A percentile compares a stretch with the other conserved stretches of the same genome.
Conservation (phyloP, 2,888 invertebrate species). For the Hemicrepidius hirtus region DNA sequence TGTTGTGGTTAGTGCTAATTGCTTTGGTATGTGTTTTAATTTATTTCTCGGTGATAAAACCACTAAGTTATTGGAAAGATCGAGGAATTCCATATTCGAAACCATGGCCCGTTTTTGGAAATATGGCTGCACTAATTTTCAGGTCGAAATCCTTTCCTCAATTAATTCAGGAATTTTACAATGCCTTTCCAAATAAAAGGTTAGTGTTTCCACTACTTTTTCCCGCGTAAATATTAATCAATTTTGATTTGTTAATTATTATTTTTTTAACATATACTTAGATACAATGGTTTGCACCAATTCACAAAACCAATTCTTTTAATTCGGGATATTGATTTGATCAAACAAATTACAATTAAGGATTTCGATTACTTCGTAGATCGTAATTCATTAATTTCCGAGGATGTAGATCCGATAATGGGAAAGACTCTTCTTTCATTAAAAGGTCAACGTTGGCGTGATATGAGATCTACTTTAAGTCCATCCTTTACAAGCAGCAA, state of each 20-base stretch:
- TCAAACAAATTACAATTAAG: constrained; percentile 59
- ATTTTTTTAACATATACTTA: too few relatives aligned
- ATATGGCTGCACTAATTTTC: constrained; percentile 13
- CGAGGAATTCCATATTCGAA: too few relatives aligned
- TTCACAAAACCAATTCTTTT: constrained; percentile 34
- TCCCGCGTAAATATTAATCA: too few relatives aligned
- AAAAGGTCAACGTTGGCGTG: constrained; percentile 38
- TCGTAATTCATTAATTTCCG: constrained; percentile 10
- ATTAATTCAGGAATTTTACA: too few relatives aligned
- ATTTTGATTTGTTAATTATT: too few relatives aligned
- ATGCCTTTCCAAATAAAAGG: too few relatives aligned
- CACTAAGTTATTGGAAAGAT: too few relatives aligned
- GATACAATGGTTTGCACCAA: constrained; percentile 41
- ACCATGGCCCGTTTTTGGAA: background rate
- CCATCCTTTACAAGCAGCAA: constrained; percentile 44
- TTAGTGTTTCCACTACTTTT: too few relatives aligned
- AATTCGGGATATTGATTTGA: constrained; percentile 52
- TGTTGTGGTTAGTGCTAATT: too few relatives aligned
- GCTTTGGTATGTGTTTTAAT: too few relatives aligned
- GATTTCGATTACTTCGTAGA: constrained; percentile 21
- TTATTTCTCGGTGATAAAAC: too few relatives aligned
- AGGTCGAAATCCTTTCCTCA: too few relatives aligned
- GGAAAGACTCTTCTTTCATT: constrained; percentile 10
- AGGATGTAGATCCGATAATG: constrained; percentile 11
- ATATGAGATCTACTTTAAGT: constrained; percentile 43